A percentile compares a stretch with the other conserved stretches of the same genome.
Conservation (phyloP, 2,113 vertebrate species). For the Daphoenositta chrysoptera region DNA sequence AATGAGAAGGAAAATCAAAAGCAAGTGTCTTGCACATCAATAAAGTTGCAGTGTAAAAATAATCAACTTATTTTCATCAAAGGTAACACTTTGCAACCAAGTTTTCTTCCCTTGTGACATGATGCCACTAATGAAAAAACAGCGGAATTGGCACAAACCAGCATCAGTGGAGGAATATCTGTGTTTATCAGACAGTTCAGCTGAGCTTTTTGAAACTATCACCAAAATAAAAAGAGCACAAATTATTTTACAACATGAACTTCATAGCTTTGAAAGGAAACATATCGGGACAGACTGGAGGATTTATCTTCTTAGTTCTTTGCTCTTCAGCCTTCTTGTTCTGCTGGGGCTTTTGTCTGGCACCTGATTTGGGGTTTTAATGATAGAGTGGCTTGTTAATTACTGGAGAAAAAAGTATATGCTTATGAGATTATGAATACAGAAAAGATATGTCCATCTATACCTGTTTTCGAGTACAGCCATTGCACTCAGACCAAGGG, state of each 20-base stretch:
- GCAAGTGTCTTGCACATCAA: background rate
- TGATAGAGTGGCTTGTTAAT: background rate
- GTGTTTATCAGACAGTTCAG: background rate
- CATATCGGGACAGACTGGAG: background rate
- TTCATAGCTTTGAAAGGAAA: background rate
- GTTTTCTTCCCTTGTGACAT: background rate
- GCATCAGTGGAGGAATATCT: background rate
- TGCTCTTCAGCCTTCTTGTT: background rate
- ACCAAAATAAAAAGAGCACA: background rate
- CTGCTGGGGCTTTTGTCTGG: background rate
- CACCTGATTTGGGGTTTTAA: background rate
- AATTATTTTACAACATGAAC: background rate
- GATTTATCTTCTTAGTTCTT: background rate
- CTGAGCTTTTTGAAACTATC: background rate
- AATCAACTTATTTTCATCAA: background rate
- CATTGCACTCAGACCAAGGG: slow-evolving; percentile 86
- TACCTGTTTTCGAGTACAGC: slow-evolving; percentile 83
- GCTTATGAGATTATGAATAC: background rate
- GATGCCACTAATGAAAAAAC: background rate
- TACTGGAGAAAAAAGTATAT: background rate
- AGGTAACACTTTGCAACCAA: background rate
- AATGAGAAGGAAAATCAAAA: background rate
- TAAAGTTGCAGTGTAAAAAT: background rate
- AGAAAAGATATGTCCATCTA: background rate
- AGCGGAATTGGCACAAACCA: background rate